Conservation (phyloP, 2,888 invertebrate species). For the Sicus ferrugineus region DNA sequence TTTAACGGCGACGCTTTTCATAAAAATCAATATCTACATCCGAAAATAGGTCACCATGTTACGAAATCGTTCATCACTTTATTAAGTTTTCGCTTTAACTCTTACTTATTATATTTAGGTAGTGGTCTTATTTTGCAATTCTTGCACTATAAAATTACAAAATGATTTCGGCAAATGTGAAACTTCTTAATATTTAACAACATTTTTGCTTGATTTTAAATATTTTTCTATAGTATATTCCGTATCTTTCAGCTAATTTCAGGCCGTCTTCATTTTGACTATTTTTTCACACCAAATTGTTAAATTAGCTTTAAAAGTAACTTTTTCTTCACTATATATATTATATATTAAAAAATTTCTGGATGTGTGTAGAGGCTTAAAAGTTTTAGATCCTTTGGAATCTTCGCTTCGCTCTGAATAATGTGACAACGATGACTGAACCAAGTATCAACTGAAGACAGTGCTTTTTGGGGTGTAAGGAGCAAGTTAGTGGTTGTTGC, state of each 20-base stretch:
- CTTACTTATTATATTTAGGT: background rate
- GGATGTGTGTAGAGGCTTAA: too few relatives aligned
- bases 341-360: too few relatives aligned
- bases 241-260: too few relatives aligned
- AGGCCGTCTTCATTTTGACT: too few relatives aligned
- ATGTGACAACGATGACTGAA: slow-evolving; percentile 24
- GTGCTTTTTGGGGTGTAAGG: background rate
- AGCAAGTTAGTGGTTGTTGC: slow-evolving; percentile 22
- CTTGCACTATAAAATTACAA: background rate
- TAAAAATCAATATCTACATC: slow-evolving; percentile 26
- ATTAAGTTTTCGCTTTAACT: slow-evolving; percentile 3
- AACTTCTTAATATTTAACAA: too few relatives aligned
- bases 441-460: slow-evolving; percentile 8
- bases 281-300: too few relatives aligned
- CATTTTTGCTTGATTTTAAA: too few relatives aligned
- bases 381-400: too few relatives aligned
- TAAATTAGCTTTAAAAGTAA: too few relatives aligned
- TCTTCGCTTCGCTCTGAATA: slow-evolving; percentile 15
- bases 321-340: too few relatives aligned
- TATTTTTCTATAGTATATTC: too few relatives aligned
- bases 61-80: slow-evolving; percentile 23
- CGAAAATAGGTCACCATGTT: slow-evolving; percentile 26
- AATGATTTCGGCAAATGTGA: background rate
- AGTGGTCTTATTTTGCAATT: background rate
- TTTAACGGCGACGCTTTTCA: background rate